Conservation (phyloP, 2,797 vertebrate species). For the Falco biarmicus region DNA sequence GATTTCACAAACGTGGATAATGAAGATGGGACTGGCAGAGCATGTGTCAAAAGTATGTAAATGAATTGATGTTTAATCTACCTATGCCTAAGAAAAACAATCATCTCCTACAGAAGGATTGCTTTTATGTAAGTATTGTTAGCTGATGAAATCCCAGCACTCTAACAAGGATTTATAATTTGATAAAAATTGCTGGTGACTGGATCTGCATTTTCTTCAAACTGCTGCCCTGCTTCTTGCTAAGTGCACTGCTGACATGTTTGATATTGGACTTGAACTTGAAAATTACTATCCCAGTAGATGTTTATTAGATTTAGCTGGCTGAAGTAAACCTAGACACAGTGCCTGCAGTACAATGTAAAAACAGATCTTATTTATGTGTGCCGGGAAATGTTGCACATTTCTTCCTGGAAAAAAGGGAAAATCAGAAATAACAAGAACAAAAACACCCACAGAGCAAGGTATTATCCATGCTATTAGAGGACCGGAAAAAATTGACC, state of each 20-base stretch:
- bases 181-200: slow-evolving; percentile 57
- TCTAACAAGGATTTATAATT: slow-evolving; percentile 58
- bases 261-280: slow-evolving; percentile 74
- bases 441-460: slow-evolving; percentile 61
- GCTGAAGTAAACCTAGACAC: slow-evolving; percentile 69
- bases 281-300: slow-evolving; percentile 72
- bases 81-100: slow-evolving; percentile 27
- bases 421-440: slow-evolving; percentile 61
- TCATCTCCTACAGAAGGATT: slow-evolving; percentile 23
- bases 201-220: slow-evolving; percentile 65
- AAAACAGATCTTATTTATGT: slow-evolving; percentile 73
- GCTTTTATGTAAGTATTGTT: slow-evolving; percentile 35
- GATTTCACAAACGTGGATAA: slow-evolving; percentile 3
- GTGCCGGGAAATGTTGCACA: slow-evolving; percentile 71
- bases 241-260: slow-evolving; percentile 72
- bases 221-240: slow-evolving; percentile 54
- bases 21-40: not conserved
- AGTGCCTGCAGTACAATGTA: slow-evolving; percentile 42
- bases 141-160: slow-evolving; percentile 58
- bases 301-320: slow-evolving; percentile 74
- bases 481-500: slow-evolving; percentile 58
- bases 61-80: slow-evolving; percentile 49
- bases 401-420: slow-evolving; percentile 72
- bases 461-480: slow-evolving; percentile 65
- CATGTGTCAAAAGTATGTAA: not conserved